These are phyloP conservation scores for Megaceryle alcyon DNA, from an alignment of 2,797 vertebrate species.

Conservation along the genomic window DNA sequence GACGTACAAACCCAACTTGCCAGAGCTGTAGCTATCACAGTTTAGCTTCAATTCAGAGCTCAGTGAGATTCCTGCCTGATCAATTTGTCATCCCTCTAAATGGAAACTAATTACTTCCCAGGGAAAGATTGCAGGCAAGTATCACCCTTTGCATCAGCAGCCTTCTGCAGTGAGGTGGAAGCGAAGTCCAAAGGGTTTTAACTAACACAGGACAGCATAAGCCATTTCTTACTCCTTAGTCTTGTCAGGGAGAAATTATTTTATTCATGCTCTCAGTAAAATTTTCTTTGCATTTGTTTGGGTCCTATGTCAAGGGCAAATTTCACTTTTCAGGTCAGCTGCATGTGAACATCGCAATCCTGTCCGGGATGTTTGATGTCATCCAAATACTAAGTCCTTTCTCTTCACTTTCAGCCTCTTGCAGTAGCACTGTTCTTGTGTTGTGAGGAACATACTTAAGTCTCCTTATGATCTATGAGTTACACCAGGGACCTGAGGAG, in stretches of 20 bases:
- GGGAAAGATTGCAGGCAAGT: slow-evolving; percentile 80
- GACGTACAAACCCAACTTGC: slow-evolving; percentile 77
- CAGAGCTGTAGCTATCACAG: slow-evolving; percentile 74
- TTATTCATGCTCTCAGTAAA: slow-evolving; percentile 48
- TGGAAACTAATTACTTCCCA: slow-evolving; percentile 87
- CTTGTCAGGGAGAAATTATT: slow-evolving; percentile 49
- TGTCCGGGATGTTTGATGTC: slow-evolving; percentile 55
- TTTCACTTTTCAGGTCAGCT: slow-evolving; percentile 64
- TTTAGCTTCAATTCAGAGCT: slow-evolving; percentile 82
- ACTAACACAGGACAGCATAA: neutral
- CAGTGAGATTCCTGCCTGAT: slow-evolving; percentile 81
- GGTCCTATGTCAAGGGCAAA: slow-evolving; percentile 19
- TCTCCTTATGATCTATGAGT: neutral
- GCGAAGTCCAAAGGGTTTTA: slow-evolving; percentile 64
- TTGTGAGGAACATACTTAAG: neutral
- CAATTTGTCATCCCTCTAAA: slow-evolving; percentile 87
- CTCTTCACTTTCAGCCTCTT: neutral
- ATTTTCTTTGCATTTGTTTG: slow-evolving; percentile 34
- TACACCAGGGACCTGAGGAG: neutral
- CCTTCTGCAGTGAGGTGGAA: slow-evolving; percentile 68
- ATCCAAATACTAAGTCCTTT: neutral
- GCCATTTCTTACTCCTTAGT: slow-evolving; percentile 1
- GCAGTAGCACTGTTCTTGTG: neutral
- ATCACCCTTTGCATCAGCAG: slow-evolving; percentile 68
- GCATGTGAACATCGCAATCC: neutral